Evolutionary conservation across 2,888 invertebrate species (phyloP), one percentile per base, ranked within the genome.

Genomic region (Venusia cambrica): DNA sequence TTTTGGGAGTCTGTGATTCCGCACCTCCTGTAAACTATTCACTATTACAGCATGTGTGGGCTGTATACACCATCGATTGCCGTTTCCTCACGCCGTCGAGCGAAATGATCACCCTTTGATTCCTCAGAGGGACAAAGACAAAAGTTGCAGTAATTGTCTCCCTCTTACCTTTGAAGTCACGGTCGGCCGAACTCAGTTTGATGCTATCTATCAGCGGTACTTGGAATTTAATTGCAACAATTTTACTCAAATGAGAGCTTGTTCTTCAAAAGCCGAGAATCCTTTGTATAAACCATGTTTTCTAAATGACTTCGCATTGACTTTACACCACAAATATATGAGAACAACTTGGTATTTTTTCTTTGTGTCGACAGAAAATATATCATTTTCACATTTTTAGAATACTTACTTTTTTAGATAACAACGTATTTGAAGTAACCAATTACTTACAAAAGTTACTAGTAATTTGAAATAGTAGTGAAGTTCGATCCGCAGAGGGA

Each of bases 71-170:
- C 17, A 26, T 28, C 25, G 13, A 20, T 32, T 5, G 22, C 32
- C 21, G 33, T 41, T 29, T 29, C 32, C 4, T 22, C 28, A 38
- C 26, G 31, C 45, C 11, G 20, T 31, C 7, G 40, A 46, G 46
- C 50, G 43, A 24, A 28, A 46, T 38, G 37, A 51, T 48, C 4
- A 22, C 22, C 29, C 30, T 42, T 30, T 39, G 20, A 38, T 16
- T 30, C 3, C 28, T 12, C 11, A 12, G 29, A 32, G 12, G 38
- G 8, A 43, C 40, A 44, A 41, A 42, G 40, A 34, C 29, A 30
- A 44, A 37, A n/a, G n/a, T n/a, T n/a, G n/a, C 42, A 39, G 18
- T 50, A 50, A 48, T 50, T 51, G 43, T 18, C 31, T 32, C 38
- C 30, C 29, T 32, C 16, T 17, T 8, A 10, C 16, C 29, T 48